Evolutionary conservation across 2,113 vertebrate species (phyloP).

Genomic region (Sorex fumeus): DNA sequence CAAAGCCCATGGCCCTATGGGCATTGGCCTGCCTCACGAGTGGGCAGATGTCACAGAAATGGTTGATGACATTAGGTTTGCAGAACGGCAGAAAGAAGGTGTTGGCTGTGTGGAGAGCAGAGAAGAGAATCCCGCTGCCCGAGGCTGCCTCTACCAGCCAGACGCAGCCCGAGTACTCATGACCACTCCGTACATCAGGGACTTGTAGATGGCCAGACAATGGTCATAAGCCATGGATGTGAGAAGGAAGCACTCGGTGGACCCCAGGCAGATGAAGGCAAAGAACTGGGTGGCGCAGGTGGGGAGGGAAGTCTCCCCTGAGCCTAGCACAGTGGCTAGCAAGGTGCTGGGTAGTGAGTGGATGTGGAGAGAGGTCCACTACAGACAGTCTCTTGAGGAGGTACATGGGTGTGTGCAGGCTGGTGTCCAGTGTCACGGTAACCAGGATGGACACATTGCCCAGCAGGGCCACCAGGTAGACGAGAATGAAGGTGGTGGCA

Average conservation of each 20-base stretch:
- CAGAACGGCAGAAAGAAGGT: slow-evolving; percentile 69
- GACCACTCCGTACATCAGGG: neutral
- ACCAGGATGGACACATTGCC: slow-evolving; percentile 31
- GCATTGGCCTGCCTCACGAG: neutral
- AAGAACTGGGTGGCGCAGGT: slow-evolving; percentile 55
- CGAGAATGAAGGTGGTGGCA: neutral
- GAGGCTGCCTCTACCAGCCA: slow-evolving; percentile 53
- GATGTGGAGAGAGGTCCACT: slow-evolving; percentile 50
- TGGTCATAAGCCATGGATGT: slow-evolving; percentile 56
- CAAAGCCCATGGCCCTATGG: neutral
- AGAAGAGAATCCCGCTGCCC: slow-evolving; percentile 58
- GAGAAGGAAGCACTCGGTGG: slow-evolving; percentile 52
- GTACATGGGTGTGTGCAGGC: slow-evolving; percentile 63
- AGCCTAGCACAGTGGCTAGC: neutral
- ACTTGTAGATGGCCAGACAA: slow-evolving; percentile 61
- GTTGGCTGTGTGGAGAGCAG: slow-evolving; percentile 44
- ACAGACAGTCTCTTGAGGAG: slow-evolving; percentile 67
- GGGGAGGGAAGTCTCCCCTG: neutral
- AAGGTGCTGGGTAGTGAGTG: slow-evolving; percentile 54
- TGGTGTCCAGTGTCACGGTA: neutral
- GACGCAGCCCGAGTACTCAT: neutral
- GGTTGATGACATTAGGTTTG: neutral
- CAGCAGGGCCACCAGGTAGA: slow-evolving; percentile 7
- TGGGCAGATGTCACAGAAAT: slow-evolving; percentile 62
- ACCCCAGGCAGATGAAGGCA: slow-evolving; percentile 62